phyloP scores from a whole-genome alignment of 2,797 vertebrate genomes.

The Phalanger gymnotis region DNA sequence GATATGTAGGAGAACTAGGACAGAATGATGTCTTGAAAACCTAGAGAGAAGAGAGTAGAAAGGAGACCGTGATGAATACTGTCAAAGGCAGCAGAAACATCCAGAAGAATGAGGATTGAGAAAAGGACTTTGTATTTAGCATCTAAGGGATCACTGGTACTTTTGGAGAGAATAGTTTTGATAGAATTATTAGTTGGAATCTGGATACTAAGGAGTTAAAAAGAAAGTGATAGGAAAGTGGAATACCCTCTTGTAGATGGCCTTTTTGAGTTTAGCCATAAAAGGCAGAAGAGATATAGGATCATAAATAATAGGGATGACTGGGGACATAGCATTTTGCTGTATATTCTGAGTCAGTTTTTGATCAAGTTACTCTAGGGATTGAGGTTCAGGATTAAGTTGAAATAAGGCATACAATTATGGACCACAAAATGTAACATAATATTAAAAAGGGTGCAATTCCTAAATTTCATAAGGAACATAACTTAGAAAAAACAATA shows the following conservation, averaged over 20 bases:
- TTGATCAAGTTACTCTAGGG: background rate
- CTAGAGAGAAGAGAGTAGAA: background rate
- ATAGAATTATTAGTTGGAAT: background rate
- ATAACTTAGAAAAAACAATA: background rate
- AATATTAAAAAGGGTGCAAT: background rate
- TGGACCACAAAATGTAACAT: background rate
- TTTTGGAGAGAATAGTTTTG: background rate
- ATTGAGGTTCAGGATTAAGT: background rate
- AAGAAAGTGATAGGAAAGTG: background rate
- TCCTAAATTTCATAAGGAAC: background rate
- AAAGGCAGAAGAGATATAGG: background rate
- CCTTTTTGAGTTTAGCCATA: background rate
- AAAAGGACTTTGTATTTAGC: background rate
- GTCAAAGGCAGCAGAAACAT: background rate
- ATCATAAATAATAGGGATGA: background rate
- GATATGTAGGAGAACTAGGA: background rate
- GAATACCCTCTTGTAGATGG: background rate
- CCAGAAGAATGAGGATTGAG: background rate
- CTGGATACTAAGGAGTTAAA: background rate
- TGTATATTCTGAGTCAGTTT: background rate
- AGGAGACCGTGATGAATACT: background rate
- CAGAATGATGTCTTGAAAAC: background rate
- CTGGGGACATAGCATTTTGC: background rate
- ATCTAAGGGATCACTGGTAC: background rate
- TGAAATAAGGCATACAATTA: background rate